Conservation (phyloP, 2,888 invertebrate genomes). For the Mantis religiosa region DNA sequence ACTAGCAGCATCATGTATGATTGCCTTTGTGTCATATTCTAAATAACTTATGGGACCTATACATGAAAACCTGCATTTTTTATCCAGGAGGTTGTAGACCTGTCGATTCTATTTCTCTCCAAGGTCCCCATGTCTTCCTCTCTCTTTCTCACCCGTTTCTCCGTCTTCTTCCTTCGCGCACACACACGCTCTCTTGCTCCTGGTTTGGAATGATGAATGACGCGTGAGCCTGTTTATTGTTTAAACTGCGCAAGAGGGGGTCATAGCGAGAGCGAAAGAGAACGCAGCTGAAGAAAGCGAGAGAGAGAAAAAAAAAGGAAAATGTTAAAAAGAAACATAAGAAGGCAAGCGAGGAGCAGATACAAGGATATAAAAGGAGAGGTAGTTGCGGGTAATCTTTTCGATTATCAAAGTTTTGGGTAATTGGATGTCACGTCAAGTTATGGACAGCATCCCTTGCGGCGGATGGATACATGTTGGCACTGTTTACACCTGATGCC, state of each 20-base stretch:
- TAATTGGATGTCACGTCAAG: constrained; percentile 29
- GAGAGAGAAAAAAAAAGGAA: neutral
- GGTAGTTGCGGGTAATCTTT: constrained; percentile 25
- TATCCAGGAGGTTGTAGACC: constrained; percentile 1
- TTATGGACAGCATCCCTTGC: constrained; percentile 14
- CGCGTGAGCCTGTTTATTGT: constrained; percentile 21
- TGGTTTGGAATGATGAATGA: constrained; percentile 18
- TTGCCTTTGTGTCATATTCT: constrained; percentile 8
- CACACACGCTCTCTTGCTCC: neutral
- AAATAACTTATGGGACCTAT: constrained; percentile 10
- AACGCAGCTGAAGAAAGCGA: neutral
- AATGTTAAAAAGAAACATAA: neutral
- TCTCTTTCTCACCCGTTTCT: neutral
- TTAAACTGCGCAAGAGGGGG: constrained; percentile 24
- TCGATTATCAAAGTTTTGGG: constrained; percentile 28
- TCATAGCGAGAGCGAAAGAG: neutral
- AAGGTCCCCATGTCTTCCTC: neutral
- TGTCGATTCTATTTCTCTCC: constrained; percentile 1
- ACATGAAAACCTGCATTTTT: neutral
- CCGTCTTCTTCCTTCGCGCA: neutral
- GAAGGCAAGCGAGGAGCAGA: neutral
- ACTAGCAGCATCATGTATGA: neutral
- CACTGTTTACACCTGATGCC: neutral
- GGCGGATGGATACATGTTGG: neutral
- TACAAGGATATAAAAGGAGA: constrained; percentile 8